Percentiles rank a stretch among this genome's conserved stretches.
These are phyloP conservation scores for Drosophila aff. DNA, from an alignment of 1,140 invertebrate species.

Conservation along the genomic window DNA sequence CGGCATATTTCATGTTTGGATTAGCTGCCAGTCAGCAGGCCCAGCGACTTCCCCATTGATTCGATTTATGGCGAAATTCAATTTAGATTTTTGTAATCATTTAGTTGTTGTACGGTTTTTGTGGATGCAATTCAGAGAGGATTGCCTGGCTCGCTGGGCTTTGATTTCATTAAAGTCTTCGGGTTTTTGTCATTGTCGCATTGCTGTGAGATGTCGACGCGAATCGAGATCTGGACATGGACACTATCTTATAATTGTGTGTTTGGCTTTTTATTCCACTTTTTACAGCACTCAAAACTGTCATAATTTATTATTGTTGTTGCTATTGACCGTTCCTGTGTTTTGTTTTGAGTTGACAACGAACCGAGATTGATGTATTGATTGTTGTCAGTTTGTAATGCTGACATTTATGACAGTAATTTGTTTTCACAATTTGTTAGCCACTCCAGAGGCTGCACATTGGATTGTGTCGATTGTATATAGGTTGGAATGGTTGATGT, in stretches of 20 bases:
- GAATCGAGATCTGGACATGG: slow-evolving; percentile 49
- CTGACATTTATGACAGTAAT: slow-evolving; percentile 82
- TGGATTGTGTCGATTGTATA: slow-evolving; percentile 1
- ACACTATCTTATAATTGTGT: slow-evolving; percentile 47
- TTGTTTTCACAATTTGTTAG: slow-evolving; percentile 80
- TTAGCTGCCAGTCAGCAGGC: slow-evolving; percentile 54
- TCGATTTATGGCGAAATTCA: slow-evolving; percentile 80
- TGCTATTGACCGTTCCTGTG: slow-evolving; percentile 26
- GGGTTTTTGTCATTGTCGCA: slow-evolving; percentile 56
- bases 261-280: slow-evolving; percentile 24
- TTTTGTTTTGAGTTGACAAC: slow-evolving; percentile 62
- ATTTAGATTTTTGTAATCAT: slow-evolving; percentile 82
- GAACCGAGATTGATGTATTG: slow-evolving; percentile 75
- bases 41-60: slow-evolving; percentile 43
- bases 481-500: slow-evolving; percentile 26
- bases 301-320: slow-evolving; percentile 72
- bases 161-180: slow-evolving; percentile 75
- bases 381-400: slow-evolving; percentile 81
- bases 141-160: slow-evolving; percentile 55
- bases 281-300: slow-evolving; percentile 69
- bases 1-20: slow-evolving; percentile 76
- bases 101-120: slow-evolving; percentile 73
- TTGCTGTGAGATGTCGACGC: slow-evolving; percentile 62
- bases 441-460: slow-evolving; percentile 30
- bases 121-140: slow-evolving; percentile 13